A percentile compares a stretch with the other conserved stretches of the same genome.
These are phyloP conservation scores for Chalcis sispes DNA, from an alignment of 2,888 invertebrate genomes.

Conservation along the genomic window DNA sequence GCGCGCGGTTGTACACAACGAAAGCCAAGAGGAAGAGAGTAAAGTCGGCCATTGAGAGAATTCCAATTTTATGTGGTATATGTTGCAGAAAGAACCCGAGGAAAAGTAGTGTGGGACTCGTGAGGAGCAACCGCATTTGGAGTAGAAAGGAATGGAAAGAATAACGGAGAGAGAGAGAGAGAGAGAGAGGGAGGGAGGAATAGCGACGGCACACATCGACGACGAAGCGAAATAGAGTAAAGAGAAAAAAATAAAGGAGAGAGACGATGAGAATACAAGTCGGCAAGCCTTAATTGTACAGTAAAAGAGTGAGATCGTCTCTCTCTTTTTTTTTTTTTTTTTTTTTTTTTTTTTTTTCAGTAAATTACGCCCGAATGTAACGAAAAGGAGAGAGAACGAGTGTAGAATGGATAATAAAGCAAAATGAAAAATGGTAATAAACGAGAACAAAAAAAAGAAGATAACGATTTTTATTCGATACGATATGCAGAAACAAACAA, in stretches of 20 bases:
- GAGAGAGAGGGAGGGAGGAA: background rate
- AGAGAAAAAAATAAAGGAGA: conserved; percentile 16
- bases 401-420: conserved; percentile 2
- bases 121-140: conserved; percentile 27
- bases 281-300: conserved; percentile 58
- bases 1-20: conserved; percentile 3
- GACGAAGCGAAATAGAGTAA: conserved; percentile 6
- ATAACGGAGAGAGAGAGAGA: background rate
- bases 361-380: conserved; percentile 48
- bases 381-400: conserved; percentile 42
- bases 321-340: no score
- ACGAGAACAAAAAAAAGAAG: no score
- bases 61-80: background rate
- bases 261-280: conserved; percentile 2
- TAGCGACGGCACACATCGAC: conserved; percentile 14
- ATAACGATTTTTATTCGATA: no score
- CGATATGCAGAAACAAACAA: no score
- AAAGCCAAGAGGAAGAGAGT: no score
- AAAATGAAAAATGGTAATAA: no score
- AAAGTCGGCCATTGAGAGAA: background rate
- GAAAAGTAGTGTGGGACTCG: conserved; percentile 58
- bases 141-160: background rate
- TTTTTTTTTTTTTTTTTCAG: no score
- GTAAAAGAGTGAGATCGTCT: conserved; percentile 55
- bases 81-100: conserved; percentile 49